A percentile compares a stretch with the other conserved stretches of the same genome.
Conservation (phyloP, 2,797 vertebrate genomes). For the Dallia pectoralis region DNA sequence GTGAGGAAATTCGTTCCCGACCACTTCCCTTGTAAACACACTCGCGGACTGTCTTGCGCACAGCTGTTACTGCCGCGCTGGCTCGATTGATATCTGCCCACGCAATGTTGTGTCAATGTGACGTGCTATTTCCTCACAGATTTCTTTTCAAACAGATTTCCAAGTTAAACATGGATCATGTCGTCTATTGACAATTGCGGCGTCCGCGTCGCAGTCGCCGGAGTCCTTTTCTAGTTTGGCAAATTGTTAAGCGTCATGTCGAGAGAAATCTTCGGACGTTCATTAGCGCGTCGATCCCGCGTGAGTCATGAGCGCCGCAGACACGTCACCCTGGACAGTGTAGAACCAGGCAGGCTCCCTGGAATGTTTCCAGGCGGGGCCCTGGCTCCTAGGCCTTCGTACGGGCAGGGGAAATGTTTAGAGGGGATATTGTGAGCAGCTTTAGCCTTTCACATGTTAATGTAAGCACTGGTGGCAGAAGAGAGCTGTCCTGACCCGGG, state of each 20-base stretch:
- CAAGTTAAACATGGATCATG: not conserved
- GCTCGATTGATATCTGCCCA: not conserved
- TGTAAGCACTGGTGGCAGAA: conserved; percentile 81
- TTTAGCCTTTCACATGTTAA: conserved; percentile 77
- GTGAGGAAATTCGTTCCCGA: conserved; percentile 70
- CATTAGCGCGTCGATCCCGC: conserved; percentile 22
- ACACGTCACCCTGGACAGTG: conserved; percentile 38
- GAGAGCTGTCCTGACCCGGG: conserved; percentile 77
- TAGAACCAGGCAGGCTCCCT: conserved; percentile 29
- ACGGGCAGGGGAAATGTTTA: conserved; percentile 68
- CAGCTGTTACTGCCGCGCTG: conserved; percentile 31
- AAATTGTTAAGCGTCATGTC: not conserved
- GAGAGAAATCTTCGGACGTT: conserved; percentile 6
- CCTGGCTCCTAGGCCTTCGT: conserved; percentile 7
- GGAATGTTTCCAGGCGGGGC: conserved; percentile 50
- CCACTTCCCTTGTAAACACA: conserved; percentile 71
- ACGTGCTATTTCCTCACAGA: not conserved
- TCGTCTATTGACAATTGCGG: not conserved
- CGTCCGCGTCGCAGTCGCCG: not conserved
- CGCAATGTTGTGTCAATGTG: not conserved
- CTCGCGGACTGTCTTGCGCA: conserved; percentile 61
- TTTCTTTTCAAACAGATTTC: not conserved
- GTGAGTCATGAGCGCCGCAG: conserved; percentile 7
- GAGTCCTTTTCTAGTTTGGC: not conserved
- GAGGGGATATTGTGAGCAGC: conserved; percentile 76